Percentiles rank a stretch among this genome's conserved stretches.
These are phyloP conservation scores for Microplitis deprimator DNA, from an alignment of 2,888 invertebrate genomes.

Conservation along the genomic window DNA sequence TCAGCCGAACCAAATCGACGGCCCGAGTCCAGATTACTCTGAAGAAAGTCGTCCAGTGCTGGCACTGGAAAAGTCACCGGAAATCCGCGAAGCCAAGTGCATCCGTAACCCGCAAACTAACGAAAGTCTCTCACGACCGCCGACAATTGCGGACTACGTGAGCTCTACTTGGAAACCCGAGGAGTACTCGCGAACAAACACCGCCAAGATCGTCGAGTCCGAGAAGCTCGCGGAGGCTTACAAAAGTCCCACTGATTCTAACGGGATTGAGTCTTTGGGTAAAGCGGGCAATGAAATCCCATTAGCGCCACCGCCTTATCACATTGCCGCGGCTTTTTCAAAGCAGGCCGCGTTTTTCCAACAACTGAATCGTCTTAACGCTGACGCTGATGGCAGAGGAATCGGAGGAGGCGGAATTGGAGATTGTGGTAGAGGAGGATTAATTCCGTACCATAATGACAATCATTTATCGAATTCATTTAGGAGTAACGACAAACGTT, in stretches of 20 bases:
- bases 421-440: slow-evolving; percentile 17
- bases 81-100: slow-evolving; percentile 69
- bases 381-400: neutral
- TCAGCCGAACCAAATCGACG: neutral
- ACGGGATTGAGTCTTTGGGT: slow-evolving; percentile 57
- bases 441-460: slow-evolving; percentile 33
- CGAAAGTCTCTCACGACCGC: slow-evolving; percentile 62
- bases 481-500: neutral
- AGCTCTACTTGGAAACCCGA: slow-evolving; percentile 68
- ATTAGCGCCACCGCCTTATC: slow-evolving; percentile 82
- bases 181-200: slow-evolving; percentile 66
- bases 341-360: slow-evolving; percentile 77
- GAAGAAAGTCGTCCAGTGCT: slow-evolving; percentile 64
- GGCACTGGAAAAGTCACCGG: slow-evolving; percentile 65
- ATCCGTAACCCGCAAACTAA: slow-evolving; percentile 64
- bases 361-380: slow-evolving; percentile 57
- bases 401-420: neutral
- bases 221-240: slow-evolving; percentile 64
- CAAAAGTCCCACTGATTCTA: slow-evolving; percentile 61
- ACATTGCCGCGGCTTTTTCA: slow-evolving; percentile 87
- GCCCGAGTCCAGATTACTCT: slow-evolving; percentile 12
- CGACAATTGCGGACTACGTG: slow-evolving; percentile 66
- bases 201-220: slow-evolving; percentile 66
- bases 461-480: slow-evolving; percentile 39
- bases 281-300: slow-evolving; percentile 59